A percentile compares a stretch with the other conserved stretches of the same genome.
Conservation (phyloP, 2,888 invertebrate species). For the Euzophera pinguis region DNA sequence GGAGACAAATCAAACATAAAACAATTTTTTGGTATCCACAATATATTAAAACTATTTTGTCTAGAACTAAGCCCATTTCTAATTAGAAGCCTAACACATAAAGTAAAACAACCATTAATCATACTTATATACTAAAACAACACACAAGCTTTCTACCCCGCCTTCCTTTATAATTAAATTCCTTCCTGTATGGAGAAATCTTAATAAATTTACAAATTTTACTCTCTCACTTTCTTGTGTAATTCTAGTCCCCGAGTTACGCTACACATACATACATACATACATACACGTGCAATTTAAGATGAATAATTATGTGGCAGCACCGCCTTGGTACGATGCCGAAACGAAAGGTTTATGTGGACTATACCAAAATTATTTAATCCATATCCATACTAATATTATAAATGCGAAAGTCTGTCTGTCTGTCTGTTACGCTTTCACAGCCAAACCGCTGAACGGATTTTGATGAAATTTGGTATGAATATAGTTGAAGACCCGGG, state of each 20-base stretch:
- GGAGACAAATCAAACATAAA: no score
- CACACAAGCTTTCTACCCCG: slow-evolving; percentile 8
- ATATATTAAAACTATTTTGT: no score
- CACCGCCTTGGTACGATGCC: slow-evolving; percentile 63
- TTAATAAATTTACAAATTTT: slow-evolving; percentile 76
- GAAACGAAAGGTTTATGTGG: slow-evolving; percentile 41
- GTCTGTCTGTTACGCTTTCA: no score
- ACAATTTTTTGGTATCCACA: no score
- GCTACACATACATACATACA: slow-evolving; percentile 42
- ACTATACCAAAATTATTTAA: slow-evolving; percentile 23
- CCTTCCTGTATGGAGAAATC: slow-evolving; percentile 39
- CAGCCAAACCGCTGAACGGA: no score
- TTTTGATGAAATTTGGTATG: no score
- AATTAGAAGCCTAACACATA: not conserved
- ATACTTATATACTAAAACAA: slow-evolving; percentile 1
- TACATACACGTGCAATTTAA: slow-evolving; percentile 73
- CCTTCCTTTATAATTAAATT: slow-evolving; percentile 47
- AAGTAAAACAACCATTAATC: not conserved
- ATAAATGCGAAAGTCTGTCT: no score
- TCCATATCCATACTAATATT: not conserved
- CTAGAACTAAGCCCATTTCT: no score
- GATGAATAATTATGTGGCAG: slow-evolving; percentile 80
- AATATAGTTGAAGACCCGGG: no score
- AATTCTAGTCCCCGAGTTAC: slow-evolving; percentile 23
- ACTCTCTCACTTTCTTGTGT: slow-evolving; percentile 22